Evolutionary conservation across 2,888 invertebrate species (phyloP).

Genomic region (Diabrotica balteata): DNA sequence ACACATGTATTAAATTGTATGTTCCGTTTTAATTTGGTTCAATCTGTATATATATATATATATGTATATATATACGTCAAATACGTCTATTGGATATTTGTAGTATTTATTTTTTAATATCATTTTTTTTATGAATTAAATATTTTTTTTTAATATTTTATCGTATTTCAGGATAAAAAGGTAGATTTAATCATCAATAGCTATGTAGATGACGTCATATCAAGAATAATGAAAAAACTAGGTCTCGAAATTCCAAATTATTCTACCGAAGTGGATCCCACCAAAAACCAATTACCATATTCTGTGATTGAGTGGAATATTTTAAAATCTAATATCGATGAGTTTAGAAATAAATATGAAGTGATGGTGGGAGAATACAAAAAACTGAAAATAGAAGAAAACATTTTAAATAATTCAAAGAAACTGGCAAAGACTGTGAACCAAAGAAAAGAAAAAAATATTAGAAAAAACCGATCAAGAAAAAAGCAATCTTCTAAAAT

Average conservation of each 20-base stretch:
- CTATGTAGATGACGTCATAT: constrained; percentile 86
- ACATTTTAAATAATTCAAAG: constrained; percentile 29
- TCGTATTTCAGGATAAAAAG: constrained; percentile 78
- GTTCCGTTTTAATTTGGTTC: no score
- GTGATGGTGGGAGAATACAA: constrained; percentile 58
- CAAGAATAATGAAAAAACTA: constrained; percentile 76
- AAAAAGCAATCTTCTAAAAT: not conserved
- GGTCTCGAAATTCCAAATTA: constrained; percentile 79
- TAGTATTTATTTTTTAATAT: no score
- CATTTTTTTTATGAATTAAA: no score
- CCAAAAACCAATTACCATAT: constrained; percentile 60
- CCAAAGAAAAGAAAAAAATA: constrained; percentile 33
- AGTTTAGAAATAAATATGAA: constrained; percentile 69
- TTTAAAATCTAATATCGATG: constrained; percentile 65
- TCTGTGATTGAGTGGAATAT: constrained; percentile 78
- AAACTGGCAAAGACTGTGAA: constrained; percentile 37
- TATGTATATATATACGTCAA: no score
- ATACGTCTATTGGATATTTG: no score
- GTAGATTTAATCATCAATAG: constrained; percentile 87
- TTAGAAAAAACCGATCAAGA: constrained; percentile 12
- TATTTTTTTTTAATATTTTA: not conserved
- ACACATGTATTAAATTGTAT: no score
- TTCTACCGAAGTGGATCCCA: constrained; percentile 70
- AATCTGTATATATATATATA: no score
- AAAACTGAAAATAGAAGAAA: constrained; percentile 48